A percentile compares a stretch with the other conserved stretches of the same genome.
Conservation (phyloP, 1,140 invertebrate genomes). For the Panagrolaimus sp. region DNA sequence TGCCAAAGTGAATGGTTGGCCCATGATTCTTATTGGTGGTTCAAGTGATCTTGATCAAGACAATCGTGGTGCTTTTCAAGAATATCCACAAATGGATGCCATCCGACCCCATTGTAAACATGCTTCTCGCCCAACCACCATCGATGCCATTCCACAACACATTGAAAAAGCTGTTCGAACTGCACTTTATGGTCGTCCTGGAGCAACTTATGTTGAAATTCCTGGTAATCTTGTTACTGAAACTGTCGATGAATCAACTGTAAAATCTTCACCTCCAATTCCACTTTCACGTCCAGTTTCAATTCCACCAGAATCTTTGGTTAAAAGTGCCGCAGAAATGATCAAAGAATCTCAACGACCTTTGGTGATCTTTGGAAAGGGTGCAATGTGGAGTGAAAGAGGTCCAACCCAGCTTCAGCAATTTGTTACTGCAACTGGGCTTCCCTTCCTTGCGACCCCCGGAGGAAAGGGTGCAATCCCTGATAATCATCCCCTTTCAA, state of each 20-base stretch:
- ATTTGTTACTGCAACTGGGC: constrained; percentile 69
- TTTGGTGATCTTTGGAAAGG: constrained; percentile 86
- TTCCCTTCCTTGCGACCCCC: constrained; percentile 86
- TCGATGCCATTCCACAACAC: constrained; percentile 76
- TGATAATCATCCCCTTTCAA: constrained; percentile 72
- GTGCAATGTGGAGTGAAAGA: constrained; percentile 60
- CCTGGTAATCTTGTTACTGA: constrained; percentile 73
- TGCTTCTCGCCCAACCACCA: constrained; percentile 74
- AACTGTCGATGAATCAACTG: constrained; percentile 61
- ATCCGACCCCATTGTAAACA: constrained; percentile 82
- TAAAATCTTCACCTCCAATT: constrained; percentile 56
- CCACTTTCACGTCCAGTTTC: constrained; percentile 67
- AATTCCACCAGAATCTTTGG: constrained; percentile 68
- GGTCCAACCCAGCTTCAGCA: constrained; percentile 39
- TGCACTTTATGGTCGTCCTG: constrained; percentile 78
- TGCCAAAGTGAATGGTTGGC: constrained; percentile 90
- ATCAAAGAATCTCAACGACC: constrained; percentile 72
- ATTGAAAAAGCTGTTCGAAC: constrained; percentile 75
- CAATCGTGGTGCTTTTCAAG: constrained; percentile 87
- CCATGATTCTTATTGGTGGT: constrained; percentile 81
- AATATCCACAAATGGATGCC: constrained; percentile 80
- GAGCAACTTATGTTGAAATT: constrained; percentile 80
- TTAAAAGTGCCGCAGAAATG: constrained; percentile 70
- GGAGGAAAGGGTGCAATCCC: constrained; percentile 92
- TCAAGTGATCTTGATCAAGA: constrained; percentile 84